Percentiles rank a stretch among this genome's conserved stretches.
Evolutionary conservation across 2,888 invertebrate genomes (phyloP).

Genomic region (Oegoconia quadripuncta): DNA sequence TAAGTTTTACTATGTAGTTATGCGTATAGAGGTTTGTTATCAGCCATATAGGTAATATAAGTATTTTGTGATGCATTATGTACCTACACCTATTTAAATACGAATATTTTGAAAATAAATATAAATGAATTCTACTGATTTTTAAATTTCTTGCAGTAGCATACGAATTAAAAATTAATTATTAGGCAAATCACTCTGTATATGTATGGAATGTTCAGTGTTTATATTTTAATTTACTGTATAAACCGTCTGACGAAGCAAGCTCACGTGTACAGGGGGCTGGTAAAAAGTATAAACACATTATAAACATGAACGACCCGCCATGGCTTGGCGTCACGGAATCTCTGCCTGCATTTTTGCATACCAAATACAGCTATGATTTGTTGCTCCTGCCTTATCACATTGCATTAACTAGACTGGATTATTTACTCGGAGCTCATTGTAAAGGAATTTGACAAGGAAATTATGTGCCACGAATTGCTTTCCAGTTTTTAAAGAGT

Average conservation of each 20-base stretch:
- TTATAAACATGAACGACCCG: slow-evolving; percentile 58
- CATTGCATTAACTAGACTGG: slow-evolving; percentile 32
- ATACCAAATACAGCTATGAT: slow-evolving; percentile 65
- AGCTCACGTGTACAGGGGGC: slow-evolving; percentile 43
- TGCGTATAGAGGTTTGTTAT: slow-evolving; percentile 19
- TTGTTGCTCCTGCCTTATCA: slow-evolving; percentile 52
- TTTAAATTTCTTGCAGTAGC: too few species aligned
- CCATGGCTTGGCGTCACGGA: slow-evolving; percentile 67
- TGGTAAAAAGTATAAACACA: slow-evolving; percentile 62
- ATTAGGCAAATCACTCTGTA: too few species aligned
- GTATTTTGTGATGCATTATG: neutral
- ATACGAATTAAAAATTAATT: too few species aligned
- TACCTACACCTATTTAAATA: neutral
- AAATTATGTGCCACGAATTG: neutral
- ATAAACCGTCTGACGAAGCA: slow-evolving; percentile 39
- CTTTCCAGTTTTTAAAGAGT: too few species aligned
- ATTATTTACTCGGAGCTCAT: slow-evolving; percentile 31
- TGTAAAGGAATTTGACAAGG: slow-evolving; percentile 3
- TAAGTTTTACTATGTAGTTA: slow-evolving; percentile 35
- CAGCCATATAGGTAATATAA: slow-evolving; percentile 13
- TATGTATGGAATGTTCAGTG: too few species aligned
- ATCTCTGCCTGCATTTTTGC: slow-evolving; percentile 71
- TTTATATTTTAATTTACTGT: slow-evolving; percentile 44
- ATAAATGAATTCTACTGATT: too few species aligned
- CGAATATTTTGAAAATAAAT: too few species aligned